phyloP scores from a whole-genome alignment of 1,140 invertebrate genomes.

The Notospermus geniculatus region DNA sequence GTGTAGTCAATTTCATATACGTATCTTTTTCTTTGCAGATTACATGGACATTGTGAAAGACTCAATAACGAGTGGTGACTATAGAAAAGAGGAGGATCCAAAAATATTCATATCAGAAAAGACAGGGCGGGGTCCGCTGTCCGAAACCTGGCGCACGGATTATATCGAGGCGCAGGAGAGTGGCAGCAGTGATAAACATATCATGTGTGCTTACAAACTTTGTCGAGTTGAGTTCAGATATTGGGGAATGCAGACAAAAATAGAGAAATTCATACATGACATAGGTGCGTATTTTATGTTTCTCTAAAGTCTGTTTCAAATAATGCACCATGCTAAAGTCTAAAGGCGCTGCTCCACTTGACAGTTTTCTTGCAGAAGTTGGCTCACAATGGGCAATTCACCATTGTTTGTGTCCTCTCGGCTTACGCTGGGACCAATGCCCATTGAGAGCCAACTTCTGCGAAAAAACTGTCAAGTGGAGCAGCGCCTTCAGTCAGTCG shows the following conservation, averaged over 20 bases:
- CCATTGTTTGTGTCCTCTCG: too few relatives aligned
- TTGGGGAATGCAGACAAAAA: constrained; percentile 99
- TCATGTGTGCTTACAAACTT: constrained; percentile 99
- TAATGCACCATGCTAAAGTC: too few relatives aligned
- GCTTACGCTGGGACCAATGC: too few relatives aligned
- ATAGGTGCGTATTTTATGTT: constrained; percentile 63
- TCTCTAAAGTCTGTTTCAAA: too few relatives aligned
- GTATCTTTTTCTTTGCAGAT: constrained; percentile 66
- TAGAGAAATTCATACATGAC: constrained; percentile 99
- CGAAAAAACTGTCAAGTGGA: too few relatives aligned
- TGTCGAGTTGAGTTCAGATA: constrained; percentile 98
- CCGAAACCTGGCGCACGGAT: constrained; percentile 82
- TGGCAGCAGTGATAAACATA: constrained; percentile 32
- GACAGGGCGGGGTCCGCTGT: constrained; percentile 86
- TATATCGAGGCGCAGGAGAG: constrained; percentile 67
- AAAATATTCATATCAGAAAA: constrained; percentile 84
- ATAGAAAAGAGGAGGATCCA: constrained; percentile 93
- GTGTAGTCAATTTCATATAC: too few relatives aligned
- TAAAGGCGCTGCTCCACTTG: too few relatives aligned
- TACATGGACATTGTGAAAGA: constrained; percentile 98
- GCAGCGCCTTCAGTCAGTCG: too few relatives aligned
- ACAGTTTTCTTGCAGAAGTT: too few relatives aligned
- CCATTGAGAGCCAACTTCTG: too few relatives aligned
- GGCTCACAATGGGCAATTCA: too few relatives aligned
- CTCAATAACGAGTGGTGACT: constrained; percentile 85